Evolutionary conservation across 2,113 vertebrate genomes (phyloP).

Genomic region (Hyperopisus bebe): DNA sequence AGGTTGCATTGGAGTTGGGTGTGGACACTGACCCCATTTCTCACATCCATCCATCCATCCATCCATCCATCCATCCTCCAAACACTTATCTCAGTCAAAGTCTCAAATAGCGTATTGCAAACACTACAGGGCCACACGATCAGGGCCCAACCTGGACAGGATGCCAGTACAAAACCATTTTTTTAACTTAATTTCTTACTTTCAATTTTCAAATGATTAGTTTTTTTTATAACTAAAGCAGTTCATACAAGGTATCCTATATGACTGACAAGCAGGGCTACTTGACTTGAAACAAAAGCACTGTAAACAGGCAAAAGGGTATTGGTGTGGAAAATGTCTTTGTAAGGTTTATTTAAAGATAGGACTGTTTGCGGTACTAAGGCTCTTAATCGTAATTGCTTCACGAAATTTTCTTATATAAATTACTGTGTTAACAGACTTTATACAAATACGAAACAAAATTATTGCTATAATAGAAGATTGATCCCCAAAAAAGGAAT

Average conservation of each 20-base stretch:
- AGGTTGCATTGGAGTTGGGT: background rate
- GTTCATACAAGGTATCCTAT: background rate
- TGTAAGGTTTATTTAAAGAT: background rate
- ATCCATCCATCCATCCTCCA: background rate
- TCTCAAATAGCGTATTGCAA: background rate
- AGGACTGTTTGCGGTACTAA: background rate
- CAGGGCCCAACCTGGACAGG: background rate
- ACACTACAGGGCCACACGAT: background rate
- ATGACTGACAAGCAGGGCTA: background rate
- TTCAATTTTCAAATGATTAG: background rate
- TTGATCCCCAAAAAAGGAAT: background rate
- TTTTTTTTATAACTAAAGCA: background rate
- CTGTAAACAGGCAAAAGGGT: background rate
- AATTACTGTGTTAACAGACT: background rate
- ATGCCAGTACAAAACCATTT: background rate
- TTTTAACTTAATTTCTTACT: background rate
- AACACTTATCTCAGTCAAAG: background rate
- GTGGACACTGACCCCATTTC: background rate
- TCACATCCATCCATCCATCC: too few relatives aligned
- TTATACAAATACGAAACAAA: background rate
- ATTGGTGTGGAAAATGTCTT: background rate
- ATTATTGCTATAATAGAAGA: background rate
- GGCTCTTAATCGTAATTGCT: background rate
- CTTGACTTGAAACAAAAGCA: background rate
- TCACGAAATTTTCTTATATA: background rate